Base-by-base conservation (phyloP, 2,113 vertebrate species). In the Pelecanus crispus region DNA sequence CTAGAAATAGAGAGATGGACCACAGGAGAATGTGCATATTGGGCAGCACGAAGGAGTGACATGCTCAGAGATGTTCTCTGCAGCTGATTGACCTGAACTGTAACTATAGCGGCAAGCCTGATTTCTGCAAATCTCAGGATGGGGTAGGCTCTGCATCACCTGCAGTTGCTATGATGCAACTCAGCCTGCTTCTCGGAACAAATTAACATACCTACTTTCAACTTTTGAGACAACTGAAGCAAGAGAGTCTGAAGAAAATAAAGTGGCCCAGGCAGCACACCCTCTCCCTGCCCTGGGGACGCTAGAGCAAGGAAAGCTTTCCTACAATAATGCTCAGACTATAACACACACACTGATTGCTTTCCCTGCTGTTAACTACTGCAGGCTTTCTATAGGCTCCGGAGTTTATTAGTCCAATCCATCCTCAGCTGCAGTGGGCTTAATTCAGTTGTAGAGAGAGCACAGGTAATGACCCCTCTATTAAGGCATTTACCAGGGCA, bases 401-500 rank as follows among this genome's bases (percentile, higher is more conserved):
- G 3, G 56, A 82, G 47, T 87, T 96, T 95, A 95, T 95, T 92
- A 95, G 78, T 72, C 70, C 50, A 85, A 95, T 95, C 55, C 63
- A 93, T 77, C 42, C 78, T 91, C 45, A 63, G 75, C 36, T 88
- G 62, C 84, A 95, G n/a, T 59, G 74, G 65, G 55, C 13, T 90
- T 92, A 93, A 94, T 82, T 42, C 62, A 92, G 70, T 59, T 14
- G 1, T 38, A 88, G 32, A 92, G 74, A 80, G 44, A 73, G 78
- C 53, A 81, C 81, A 96, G 91, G 87, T 94, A 96, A 90, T 92
- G 86, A 96, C 86, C 75, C 82, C 85, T 81, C 75, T 90, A 74
- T 90, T 88, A 92, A 95, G 47, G 59, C 84, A 95, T 91, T 97
- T 95, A 88, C 78, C 63, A 67, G 81, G 81, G 79, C 84, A 97